phyloP scores from a whole-genome alignment of 2,113 vertebrate genomes.

The Apteryx owenii region DNA sequence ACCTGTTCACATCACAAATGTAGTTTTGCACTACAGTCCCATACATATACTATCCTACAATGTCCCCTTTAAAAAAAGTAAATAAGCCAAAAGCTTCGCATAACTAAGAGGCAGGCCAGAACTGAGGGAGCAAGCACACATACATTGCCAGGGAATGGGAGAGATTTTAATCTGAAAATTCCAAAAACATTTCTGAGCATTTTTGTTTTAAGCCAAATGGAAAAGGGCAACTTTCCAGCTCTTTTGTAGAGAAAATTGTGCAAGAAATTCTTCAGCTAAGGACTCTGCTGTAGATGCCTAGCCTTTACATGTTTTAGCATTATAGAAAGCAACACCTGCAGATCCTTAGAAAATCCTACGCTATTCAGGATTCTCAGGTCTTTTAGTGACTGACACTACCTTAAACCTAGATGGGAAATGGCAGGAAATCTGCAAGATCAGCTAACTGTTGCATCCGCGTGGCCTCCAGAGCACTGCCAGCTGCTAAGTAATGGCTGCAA shows the following conservation, averaged over 20 bases:
- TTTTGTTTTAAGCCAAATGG: not conserved
- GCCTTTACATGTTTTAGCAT: not conserved
- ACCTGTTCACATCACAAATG: not conserved
- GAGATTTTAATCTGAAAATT: constrained; percentile 13
- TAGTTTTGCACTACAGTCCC: not conserved
- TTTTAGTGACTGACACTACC: constrained; percentile 35
- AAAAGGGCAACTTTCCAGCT: constrained; percentile 13
- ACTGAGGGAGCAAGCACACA: not conserved
- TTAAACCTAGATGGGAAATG: constrained; percentile 25
- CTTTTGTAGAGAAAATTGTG: constrained; percentile 2
- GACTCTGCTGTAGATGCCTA: constrained; percentile 16
- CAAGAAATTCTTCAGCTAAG: constrained; percentile 49
- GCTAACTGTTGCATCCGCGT: constrained; percentile 1
- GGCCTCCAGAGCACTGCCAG: constrained; percentile 56
- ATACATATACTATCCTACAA: not conserved
- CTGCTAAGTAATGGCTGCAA: constrained; percentile 21
- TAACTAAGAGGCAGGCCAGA: not conserved
- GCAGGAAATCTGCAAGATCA: constrained; percentile 63
- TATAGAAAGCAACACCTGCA: constrained; percentile 51
- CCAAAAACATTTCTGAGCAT: not conserved
- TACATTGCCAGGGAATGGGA: not conserved
- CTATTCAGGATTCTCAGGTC: not conserved
- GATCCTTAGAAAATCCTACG: constrained; percentile 40
- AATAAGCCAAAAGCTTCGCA: not conserved
- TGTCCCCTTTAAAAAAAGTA: not conserved